These are phyloP conservation scores for Epinotia demarniana DNA, from an alignment of 2,888 invertebrate genomes.

Conservation along the genomic window DNA sequence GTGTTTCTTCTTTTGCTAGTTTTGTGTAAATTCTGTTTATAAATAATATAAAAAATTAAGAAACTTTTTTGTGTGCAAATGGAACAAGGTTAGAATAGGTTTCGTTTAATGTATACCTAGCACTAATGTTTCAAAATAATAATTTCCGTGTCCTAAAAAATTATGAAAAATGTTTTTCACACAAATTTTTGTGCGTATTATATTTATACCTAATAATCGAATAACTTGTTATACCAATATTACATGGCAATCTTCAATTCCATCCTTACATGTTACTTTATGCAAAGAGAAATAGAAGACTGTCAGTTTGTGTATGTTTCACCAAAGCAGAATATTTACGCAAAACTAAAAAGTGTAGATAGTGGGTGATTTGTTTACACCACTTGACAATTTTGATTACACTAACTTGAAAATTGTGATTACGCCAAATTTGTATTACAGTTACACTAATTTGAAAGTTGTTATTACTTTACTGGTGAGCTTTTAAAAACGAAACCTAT, in stretches of 20 bases:
- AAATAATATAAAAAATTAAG: background rate
- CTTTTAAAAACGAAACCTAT: background rate
- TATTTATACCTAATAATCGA: too few species aligned
- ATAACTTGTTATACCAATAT: too few species aligned
- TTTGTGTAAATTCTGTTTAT: slow-evolving; percentile 21
- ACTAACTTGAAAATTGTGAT: background rate
- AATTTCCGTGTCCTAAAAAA: too few species aligned
- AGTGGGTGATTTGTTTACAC: too few species aligned
- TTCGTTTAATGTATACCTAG: background rate
- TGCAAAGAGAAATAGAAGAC: background rate
- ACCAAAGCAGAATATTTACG: background rate
- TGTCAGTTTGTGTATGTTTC: background rate
- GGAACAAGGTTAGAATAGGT: background rate
- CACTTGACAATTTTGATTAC: too few species aligned
- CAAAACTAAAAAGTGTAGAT: background rate
- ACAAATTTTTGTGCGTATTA: too few species aligned
- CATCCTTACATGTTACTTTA: background rate
- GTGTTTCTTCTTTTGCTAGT: background rate
- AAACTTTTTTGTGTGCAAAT: too few species aligned
- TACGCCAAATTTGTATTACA: background rate
- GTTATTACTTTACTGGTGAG: slow-evolving; percentile 2
- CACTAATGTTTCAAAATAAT: background rate
- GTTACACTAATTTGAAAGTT: background rate
- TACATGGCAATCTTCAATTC: background rate
- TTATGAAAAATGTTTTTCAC: too few species aligned